Percentiles rank a stretch among this genome's conserved stretches.
Conservation (phyloP, 2,113 vertebrate species). For the Gymnorhina tibicen region DNA sequence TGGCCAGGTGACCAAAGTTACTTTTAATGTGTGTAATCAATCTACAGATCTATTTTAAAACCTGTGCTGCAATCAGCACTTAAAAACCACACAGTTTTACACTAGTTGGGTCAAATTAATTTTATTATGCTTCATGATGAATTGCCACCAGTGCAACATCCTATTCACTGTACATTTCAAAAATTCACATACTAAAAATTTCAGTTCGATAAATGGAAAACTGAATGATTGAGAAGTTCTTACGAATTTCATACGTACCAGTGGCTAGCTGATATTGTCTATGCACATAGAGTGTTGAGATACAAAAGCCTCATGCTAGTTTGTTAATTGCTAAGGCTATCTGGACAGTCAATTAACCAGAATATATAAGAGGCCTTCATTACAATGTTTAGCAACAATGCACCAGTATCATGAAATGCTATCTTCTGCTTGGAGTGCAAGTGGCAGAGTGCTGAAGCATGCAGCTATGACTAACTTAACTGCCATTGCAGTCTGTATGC, state of each 20-base stretch:
- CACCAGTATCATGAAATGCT: slow-evolving; percentile 35
- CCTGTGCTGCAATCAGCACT: background rate
- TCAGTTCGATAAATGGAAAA: slow-evolving; percentile 75
- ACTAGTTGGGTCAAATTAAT: slow-evolving; percentile 78
- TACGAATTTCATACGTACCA: slow-evolving; percentile 71
- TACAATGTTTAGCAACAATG: slow-evolving; percentile 57
- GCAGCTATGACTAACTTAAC: slow-evolving; percentile 48
- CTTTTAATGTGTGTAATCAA: background rate
- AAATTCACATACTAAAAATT: slow-evolving; percentile 82
- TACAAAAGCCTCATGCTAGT: slow-evolving; percentile 78
- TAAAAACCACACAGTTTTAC: slow-evolving; percentile 57
- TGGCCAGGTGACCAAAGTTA: background rate
- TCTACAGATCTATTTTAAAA: slow-evolving; percentile 14
- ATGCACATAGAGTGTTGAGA: slow-evolving; percentile 74
- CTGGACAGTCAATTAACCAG: slow-evolving; percentile 68
- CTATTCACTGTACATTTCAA: slow-evolving; percentile 82
- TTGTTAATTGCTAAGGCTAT: slow-evolving; percentile 73
- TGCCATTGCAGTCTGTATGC: slow-evolving; percentile 36
- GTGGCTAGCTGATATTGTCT: slow-evolving; percentile 78
- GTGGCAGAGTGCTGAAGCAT: slow-evolving; percentile 61
- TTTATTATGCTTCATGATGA: slow-evolving; percentile 83
- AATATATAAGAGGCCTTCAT: slow-evolving; percentile 59
- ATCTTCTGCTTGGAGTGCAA: slow-evolving; percentile 29
- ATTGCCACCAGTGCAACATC: slow-evolving; percentile 86
- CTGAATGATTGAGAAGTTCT: slow-evolving; percentile 76